These are phyloP conservation scores for Zaprionus ornatus DNA, from an alignment of 1,140 invertebrate species.

Conservation along the genomic window DNA sequence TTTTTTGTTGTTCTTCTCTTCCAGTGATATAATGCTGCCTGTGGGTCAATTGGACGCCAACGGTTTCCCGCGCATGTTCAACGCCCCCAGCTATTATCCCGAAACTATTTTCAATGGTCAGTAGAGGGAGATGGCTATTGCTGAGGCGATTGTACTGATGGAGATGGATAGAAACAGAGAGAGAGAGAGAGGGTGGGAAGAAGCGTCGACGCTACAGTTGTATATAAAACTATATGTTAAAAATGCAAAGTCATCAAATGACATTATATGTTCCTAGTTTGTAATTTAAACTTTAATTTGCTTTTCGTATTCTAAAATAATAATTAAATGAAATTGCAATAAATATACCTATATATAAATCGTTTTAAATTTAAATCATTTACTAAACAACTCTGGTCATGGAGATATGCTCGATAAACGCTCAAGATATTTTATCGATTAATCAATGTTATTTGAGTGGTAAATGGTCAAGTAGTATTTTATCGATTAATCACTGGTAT, in stretches of 20 bases:
- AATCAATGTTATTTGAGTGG: neutral
- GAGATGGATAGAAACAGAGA: neutral
- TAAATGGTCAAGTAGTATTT: neutral
- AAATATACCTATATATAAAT: constrained; percentile 52
- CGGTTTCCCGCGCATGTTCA: constrained; percentile 83
- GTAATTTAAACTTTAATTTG: constrained; percentile 46
- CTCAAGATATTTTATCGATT: neutral
- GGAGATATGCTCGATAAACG: neutral
- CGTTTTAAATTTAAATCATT: constrained; percentile 2
- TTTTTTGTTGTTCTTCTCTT: constrained; percentile 24
- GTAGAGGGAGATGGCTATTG: constrained; percentile 43
- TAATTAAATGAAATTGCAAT: constrained; percentile 51
- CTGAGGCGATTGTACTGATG: neutral
- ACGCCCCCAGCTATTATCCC: constrained; percentile 83
- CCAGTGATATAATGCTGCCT: constrained; percentile 81
- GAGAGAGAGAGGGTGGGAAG: constrained; percentile 7
- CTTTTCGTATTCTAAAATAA: constrained; percentile 65
- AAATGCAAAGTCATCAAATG: constrained; percentile 66
- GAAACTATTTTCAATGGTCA: constrained; percentile 83
- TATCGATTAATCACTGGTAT: neutral
- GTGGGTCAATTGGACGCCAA: constrained; percentile 80
- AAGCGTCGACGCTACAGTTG: constrained; percentile 44
- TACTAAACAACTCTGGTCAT: neutral
- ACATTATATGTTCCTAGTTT: constrained; percentile 49
- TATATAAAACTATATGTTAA: constrained; percentile 66